Percentiles rank a stretch among this genome's conserved stretches.
These are phyloP conservation scores for Nanorana parkeri DNA, from an alignment of 2,113 vertebrate genomes.

Conservation along the genomic window DNA sequence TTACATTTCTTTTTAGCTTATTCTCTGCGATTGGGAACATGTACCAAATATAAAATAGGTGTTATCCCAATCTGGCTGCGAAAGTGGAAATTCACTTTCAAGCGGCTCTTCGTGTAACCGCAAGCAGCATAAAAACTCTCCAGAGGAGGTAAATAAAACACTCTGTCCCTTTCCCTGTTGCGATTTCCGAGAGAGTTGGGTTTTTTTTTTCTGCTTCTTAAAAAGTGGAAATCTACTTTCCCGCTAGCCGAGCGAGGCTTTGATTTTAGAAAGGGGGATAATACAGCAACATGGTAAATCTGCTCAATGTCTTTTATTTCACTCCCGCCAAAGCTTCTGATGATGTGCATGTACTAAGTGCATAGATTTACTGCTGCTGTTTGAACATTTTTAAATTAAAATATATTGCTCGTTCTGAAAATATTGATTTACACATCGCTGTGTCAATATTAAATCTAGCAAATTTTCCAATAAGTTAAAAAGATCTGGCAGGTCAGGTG, in stretches of 20 bases:
- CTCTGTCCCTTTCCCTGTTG: background rate
- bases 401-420: slow-evolving; percentile 96
- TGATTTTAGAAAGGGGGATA: slow-evolving; percentile 25
- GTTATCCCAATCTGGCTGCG: too few species aligned
- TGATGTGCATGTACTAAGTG: slow-evolving; percentile 80
- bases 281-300: slow-evolving; percentile 2
- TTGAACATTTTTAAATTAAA: slow-evolving; percentile 98
- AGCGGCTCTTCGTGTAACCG: too few species aligned
- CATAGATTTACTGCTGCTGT: slow-evolving; percentile 95
- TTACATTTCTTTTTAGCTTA: too few species aligned
- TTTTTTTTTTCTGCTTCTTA: too few species aligned
- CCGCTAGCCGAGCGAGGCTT: background rate
- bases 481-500: slow-evolving; percentile 84
- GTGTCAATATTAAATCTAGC: slow-evolving; percentile 93
- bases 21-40: too few species aligned
- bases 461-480: slow-evolving; percentile 97
- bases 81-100: too few species aligned
- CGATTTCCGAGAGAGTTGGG: too few species aligned
- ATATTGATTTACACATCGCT: slow-evolving; percentile 94
- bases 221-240: too few species aligned
- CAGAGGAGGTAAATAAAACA: too few species aligned
- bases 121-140: too few species aligned
- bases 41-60: too few species aligned
- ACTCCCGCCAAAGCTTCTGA: slow-evolving; percentile 67
- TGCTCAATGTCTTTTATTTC: slow-evolving; percentile 60